These are phyloP conservation scores for Epiblema foenella DNA, from an alignment of 2,888 invertebrate species.

Conservation along the genomic window DNA sequence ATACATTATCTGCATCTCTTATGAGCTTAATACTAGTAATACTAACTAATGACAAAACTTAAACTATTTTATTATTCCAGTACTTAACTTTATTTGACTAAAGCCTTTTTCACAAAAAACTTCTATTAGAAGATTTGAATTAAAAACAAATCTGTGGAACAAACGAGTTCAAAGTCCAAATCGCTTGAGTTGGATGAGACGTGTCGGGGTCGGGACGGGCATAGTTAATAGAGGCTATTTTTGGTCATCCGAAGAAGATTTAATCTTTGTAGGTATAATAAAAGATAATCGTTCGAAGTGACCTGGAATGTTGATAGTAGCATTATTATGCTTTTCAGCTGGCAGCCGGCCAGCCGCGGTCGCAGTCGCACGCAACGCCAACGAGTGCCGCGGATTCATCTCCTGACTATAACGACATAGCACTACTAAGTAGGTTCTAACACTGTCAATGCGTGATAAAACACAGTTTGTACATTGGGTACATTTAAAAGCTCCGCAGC, in stretches of 20 bases:
- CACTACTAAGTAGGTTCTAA: slow-evolving; percentile 1
- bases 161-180: slow-evolving; percentile 18
- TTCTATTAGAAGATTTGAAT: background rate
- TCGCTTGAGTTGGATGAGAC: slow-evolving; percentile 14
- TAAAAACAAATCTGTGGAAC: slow-evolving; percentile 9
- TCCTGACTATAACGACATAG: slow-evolving; percentile 12
- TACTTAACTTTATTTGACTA: background rate
- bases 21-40: background rate
- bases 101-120: background rate
- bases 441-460: slow-evolving; percentile 7
- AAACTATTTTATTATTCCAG: background rate
- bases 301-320: slow-evolving; percentile 83
- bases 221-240: slow-evolving; percentile 43
- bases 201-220: slow-evolving; percentile 5
- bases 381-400: slow-evolving; percentile 23
- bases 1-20: background rate
- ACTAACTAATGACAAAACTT: background rate
- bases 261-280: slow-evolving; percentile 61
- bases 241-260: slow-evolving; percentile 53
- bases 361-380: slow-evolving; percentile 52
- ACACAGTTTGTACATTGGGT: background rate
- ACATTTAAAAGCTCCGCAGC: background rate
- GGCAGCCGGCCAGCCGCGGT: slow-evolving; percentile 76
- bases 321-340: slow-evolving; percentile 81
- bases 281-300: slow-evolving; percentile 78